Base-by-base conservation (phyloP, 30 jellyfish, hydroid and myxozoan genomes). In the Pelagia noctiluca region DNA sequence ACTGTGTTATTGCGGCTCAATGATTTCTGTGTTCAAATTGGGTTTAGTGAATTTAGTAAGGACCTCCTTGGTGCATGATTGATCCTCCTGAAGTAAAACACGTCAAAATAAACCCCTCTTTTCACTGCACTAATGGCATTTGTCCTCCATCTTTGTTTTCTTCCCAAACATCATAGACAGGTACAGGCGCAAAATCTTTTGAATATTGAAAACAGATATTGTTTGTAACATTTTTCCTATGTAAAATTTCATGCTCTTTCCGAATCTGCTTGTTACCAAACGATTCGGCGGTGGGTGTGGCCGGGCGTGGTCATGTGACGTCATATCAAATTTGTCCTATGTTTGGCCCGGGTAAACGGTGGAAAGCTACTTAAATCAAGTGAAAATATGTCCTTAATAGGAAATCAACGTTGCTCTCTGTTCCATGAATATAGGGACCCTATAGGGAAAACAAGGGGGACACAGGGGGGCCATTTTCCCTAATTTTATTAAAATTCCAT, bases 231-330 rank as follows among this genome's bases (percentile, higher is more conserved):
- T 52, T 52, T 52, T 52, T 52, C 68, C 68, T 52, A 52, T 19
- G 68, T 52, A 52, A 52, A 52, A 52, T 52, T 52, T 52, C 68
- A 52, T 52, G 68, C 68, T 52, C 68, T 52, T 52, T 52, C 68
- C 68, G 68, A 52, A 52, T 52, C 68, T 52, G 68, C 68, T 52
- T 52, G 68, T 52, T 52, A 52, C 68, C 68, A 52, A 52, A 52
- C 26, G 68, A 52, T 52, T 52, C 68, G 4, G 68, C 68, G 68
- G 68, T 52, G 68, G 68, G 68, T 52, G 68, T 52, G 68, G 68
- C 26, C 68, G 68, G 68, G 68, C 68, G 68, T 52, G 68, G 68
- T 52, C 68, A 52, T 52, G 68, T 52, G 68, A 52, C 26, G 68
- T 52, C 68, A 52, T 52, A 52, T 52, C 68, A 52, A 52, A 52